phyloP scores from a whole-genome alignment of 2,888 invertebrate genomes.

The Neuroscelio doddi region DNA sequence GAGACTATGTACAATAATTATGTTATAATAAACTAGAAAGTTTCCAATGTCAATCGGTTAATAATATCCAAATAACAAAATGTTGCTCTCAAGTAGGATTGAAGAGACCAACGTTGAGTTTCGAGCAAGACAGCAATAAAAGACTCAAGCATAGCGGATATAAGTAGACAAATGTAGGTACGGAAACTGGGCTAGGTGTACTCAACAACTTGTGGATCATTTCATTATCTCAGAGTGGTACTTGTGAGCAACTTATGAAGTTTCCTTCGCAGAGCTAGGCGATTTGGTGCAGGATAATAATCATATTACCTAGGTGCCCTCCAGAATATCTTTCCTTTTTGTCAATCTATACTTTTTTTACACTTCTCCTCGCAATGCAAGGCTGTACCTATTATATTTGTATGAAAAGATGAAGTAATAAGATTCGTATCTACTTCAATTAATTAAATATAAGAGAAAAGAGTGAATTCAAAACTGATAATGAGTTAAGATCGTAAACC shows the following conservation, averaged over 20 bases:
- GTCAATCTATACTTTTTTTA: constrained; percentile 13
- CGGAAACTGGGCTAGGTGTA: constrained; percentile 26
- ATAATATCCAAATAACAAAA: constrained; percentile 9
- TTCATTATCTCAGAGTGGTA: constrained; percentile 66
- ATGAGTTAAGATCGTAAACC: constrained; percentile 7
- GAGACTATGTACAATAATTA: no score
- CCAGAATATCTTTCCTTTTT: constrained; percentile 3
- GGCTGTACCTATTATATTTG: neutral
- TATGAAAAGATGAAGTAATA: neutral
- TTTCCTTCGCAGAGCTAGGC: constrained; percentile 57
- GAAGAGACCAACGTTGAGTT: neutral
- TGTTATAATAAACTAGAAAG: neutral
- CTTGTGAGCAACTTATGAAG: constrained; percentile 61
- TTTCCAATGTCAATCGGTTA: neutral
- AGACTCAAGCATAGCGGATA: constrained; percentile 14
- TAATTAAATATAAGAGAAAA: neutral
- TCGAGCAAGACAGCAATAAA: neutral
- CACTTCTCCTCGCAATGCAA: neutral
- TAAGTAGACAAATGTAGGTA: constrained; percentile 19
- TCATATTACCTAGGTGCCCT: constrained; percentile 54
- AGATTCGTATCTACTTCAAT: neutral
- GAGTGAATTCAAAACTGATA: constrained; percentile 3
- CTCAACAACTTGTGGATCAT: constrained; percentile 68
- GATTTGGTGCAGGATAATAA: constrained; percentile 58
- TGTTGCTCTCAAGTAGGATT: constrained; percentile 2